Percentiles rank a stretch among this genome's conserved stretches.
phyloP scores from a whole-genome alignment of 64 coral and sea anemone genomes.

The Anthopleura sola region DNA sequence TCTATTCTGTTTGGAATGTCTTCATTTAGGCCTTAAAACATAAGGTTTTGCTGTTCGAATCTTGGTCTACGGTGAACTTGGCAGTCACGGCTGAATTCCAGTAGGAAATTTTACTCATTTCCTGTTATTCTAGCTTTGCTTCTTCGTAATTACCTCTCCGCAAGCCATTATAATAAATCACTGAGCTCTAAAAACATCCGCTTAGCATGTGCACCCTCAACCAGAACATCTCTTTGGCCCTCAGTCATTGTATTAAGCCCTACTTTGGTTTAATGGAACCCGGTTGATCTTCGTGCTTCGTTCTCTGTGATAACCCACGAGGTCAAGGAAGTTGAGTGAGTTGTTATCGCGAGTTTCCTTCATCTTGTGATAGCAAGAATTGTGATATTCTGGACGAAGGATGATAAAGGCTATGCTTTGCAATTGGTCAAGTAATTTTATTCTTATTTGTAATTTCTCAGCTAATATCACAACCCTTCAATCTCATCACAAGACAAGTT shows the following conservation, averaged over 20 bases:
- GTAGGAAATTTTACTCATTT: slow-evolving; percentile 5
- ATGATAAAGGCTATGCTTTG: neutral
- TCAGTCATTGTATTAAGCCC: neutral
- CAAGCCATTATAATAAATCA: neutral
- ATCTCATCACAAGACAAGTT: no score
- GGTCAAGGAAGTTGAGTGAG: neutral
- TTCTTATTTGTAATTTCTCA: no score
- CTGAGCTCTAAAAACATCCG: neutral
- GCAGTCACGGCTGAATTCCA: slow-evolving; percentile 15
- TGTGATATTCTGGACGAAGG: no score
- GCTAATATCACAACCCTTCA: no score
- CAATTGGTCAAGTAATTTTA: no score
- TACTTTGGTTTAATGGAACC: neutral
- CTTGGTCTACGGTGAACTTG: neutral
- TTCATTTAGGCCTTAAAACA: neutral
- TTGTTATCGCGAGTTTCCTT: neutral
- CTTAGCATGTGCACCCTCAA: neutral
- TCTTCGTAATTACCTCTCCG: neutral
- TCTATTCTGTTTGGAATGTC: neutral
- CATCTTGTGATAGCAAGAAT: neutral
- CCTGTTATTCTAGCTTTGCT: slow-evolving; percentile 8
- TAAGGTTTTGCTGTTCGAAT: neutral
- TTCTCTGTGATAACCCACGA: neutral
- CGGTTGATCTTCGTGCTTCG: neutral
- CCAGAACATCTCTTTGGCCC: neutral